A percentile compares a stretch with the other conserved stretches of the same genome.
These are phyloP conservation scores for Platorchestia sp. DNA, from an alignment of 1,140 invertebrate species.

Conservation along the genomic window DNA sequence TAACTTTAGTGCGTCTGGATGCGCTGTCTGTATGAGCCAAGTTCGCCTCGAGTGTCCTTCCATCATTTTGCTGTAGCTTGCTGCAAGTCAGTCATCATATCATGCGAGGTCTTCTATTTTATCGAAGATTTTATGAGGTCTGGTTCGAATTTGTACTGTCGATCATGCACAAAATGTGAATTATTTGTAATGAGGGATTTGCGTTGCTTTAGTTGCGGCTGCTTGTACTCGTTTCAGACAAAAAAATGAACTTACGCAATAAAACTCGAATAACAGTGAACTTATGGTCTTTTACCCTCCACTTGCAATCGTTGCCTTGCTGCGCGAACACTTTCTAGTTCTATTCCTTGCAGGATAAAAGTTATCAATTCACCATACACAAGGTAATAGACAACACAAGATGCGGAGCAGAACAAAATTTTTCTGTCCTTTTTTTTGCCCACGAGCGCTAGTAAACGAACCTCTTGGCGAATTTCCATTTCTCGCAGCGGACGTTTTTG, in stretches of 20 bases:
- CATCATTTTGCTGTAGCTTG: neutral
- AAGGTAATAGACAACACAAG: no score
- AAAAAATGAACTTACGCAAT: constrained; percentile 49
- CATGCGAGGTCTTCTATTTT: constrained; percentile 41
- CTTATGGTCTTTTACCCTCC: neutral
- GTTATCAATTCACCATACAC: neutral
- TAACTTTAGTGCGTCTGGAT: constrained; percentile 18
- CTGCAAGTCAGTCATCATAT: neutral
- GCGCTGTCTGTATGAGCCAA: neutral
- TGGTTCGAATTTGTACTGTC: constrained; percentile 30
- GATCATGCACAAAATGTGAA: constrained; percentile 45
- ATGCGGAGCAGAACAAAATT: neutral
- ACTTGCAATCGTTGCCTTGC: neutral
- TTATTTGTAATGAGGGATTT: constrained; percentile 39
- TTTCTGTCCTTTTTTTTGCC: neutral
- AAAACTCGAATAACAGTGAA: constrained; percentile 40
- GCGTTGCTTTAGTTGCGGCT: constrained; percentile 49
- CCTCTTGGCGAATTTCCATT: no score
- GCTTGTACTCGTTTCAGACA: constrained; percentile 54
- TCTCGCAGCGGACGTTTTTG: neutral
- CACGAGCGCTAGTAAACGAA: neutral
- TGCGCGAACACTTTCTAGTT: neutral
- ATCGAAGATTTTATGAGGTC: constrained; percentile 1
- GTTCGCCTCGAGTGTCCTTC: neutral
- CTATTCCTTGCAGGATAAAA: neutral